Percentiles rank a stretch among this genome's conserved stretches.
Evolutionary conservation across 2,113 vertebrate species (phyloP).

Genomic region (Gobio gobio): DNA sequence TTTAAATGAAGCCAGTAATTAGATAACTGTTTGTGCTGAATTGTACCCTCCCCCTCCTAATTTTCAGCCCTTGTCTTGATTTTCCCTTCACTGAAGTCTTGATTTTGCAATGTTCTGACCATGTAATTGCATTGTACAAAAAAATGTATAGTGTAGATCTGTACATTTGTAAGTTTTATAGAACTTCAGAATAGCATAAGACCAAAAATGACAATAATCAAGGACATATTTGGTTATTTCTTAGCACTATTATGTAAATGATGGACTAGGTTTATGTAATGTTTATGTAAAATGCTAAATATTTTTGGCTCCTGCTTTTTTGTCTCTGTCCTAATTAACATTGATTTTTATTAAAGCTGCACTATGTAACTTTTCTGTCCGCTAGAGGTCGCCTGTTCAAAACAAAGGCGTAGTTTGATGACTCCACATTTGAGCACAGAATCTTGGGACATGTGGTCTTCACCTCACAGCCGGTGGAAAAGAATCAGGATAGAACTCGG

Average conservation of each 20-base stretch:
- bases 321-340: background rate
- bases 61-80: background rate
- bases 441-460: too few species aligned
- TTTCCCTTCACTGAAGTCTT: background rate
- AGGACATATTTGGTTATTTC: background rate
- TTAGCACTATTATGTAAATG: background rate
- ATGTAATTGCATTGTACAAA: too few species aligned
- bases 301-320: background rate
- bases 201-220: background rate
- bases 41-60: background rate
- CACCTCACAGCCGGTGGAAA: too few species aligned
- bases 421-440: too few species aligned
- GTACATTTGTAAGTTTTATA: background rate
- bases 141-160: background rate
- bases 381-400: too few species aligned
- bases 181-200: background rate
- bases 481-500: too few species aligned
- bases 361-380: too few species aligned
- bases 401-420: too few species aligned
- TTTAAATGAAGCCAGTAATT: constrained; percentile 25
- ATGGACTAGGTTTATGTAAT: background rate
- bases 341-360: background rate
- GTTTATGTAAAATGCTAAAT: background rate
- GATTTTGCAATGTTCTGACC: background rate
- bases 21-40: background rate